phyloP scores from a whole-genome alignment of 2,113 vertebrate genomes.

The Oryzias woworae region DNA sequence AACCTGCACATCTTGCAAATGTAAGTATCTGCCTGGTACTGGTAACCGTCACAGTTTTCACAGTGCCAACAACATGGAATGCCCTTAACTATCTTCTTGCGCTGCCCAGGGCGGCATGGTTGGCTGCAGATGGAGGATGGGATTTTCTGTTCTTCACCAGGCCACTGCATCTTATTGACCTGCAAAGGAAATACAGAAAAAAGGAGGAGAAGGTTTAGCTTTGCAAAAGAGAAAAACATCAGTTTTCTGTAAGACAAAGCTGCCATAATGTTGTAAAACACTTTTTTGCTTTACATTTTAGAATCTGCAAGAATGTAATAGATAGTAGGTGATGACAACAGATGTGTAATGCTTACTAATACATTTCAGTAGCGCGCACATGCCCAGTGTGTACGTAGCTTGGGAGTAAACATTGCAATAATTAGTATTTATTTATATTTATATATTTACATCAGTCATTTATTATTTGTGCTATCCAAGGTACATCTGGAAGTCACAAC shows the following conservation, averaged over 20 bases:
- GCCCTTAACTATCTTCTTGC: conserved; percentile 94
- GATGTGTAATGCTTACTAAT: too few species aligned
- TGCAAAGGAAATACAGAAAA: conserved; percentile 42
- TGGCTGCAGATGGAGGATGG: conserved; percentile 94
- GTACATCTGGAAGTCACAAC: too few species aligned
- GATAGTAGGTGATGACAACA: too few species aligned
- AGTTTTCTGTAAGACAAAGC: background rate
- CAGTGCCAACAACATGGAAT: conserved; percentile 98
- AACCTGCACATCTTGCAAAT: conserved; percentile 94
- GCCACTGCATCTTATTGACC: conserved; percentile 90
- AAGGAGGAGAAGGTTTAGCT: background rate
- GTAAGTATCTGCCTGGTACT: conserved; percentile 92
- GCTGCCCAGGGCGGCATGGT: conserved; percentile 88
- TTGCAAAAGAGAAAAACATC: background rate
- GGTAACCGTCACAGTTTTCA: conserved; percentile 92
- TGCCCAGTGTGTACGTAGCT: too few species aligned
- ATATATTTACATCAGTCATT: too few species aligned
- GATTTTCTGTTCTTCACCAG: conserved; percentile 78
- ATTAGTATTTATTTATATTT: too few species aligned
- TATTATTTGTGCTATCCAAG: too few species aligned
- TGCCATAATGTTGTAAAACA: background rate
- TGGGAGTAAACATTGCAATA: too few species aligned
- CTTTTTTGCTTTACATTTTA: background rate
- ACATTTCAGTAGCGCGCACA: too few species aligned
- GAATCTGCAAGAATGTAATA: too few species aligned